Conservation (phyloP, 2,888 invertebrate species). For the Drosophila prostipennis region DNA sequence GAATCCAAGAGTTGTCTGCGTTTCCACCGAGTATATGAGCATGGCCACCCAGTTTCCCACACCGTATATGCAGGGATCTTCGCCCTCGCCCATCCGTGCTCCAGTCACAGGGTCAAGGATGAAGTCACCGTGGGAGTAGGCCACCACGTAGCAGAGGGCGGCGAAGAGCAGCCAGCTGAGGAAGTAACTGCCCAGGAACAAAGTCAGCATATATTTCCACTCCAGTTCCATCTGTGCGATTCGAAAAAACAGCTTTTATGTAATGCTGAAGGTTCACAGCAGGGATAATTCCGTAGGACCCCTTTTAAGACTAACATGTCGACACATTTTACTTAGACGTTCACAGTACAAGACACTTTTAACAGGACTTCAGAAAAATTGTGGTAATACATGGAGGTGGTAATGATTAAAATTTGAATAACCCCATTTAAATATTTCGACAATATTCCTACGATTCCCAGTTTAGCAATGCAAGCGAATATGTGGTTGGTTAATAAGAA, state of each 20-base stretch:
- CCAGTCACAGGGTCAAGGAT: constrained; percentile 86
- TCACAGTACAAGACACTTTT: background rate
- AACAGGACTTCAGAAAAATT: background rate
- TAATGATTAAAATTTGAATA: background rate
- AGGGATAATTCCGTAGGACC: too few relatives aligned
- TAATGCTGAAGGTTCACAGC: background rate
- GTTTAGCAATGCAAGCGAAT: constrained; percentile 28
- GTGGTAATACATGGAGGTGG: background rate
- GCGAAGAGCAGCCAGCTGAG: constrained; percentile 92
- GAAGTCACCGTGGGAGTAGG: constrained; percentile 91
- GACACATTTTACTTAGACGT: too few relatives aligned
- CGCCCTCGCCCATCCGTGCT: constrained; percentile 84
- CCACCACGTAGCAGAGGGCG: constrained; percentile 90
- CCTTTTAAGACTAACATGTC: too few relatives aligned
- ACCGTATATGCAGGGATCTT: constrained; percentile 86
- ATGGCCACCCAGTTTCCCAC: constrained; percentile 87
- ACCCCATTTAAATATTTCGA: background rate
- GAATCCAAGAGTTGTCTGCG: constrained; percentile 93
- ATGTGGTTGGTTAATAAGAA: constrained; percentile 35
- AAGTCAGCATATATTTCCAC: constrained; percentile 95
- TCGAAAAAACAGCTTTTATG: background rate
- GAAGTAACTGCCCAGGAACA: constrained; percentile 94
- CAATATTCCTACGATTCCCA: background rate
- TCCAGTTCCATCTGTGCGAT: constrained; percentile 86
- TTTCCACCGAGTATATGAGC: constrained; percentile 94